Base-by-base conservation (phyloP, 1,140 invertebrate species). In the Solenopsis invicta region DNA sequence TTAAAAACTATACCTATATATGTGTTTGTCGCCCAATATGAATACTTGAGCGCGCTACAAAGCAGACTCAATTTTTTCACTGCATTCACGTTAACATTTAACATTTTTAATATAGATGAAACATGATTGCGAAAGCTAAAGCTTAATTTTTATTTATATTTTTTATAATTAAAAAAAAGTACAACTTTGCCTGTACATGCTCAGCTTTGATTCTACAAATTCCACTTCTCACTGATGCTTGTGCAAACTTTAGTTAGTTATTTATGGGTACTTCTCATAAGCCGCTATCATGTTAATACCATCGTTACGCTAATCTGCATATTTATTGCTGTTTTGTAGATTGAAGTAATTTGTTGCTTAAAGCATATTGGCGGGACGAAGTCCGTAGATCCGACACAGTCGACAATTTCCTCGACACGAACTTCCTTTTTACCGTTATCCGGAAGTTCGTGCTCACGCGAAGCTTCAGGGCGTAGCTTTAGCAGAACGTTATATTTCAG, bases 51-150 rank as follows among this genome's bases (percentile, higher is more conserved):
- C 59, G 21, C 13, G 56, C 50, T 41, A 24, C 34, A 9, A 48
- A 34, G 13, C 10, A 54, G 41, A 59, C 3, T n/a, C 78, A 54
- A 78, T 85, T 74, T 76, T 59, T 24, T 13, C 13, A 21, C 67
- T 16, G 18, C n/a, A 34, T 16, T 78, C 45, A 52, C 59, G 41
- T 87, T 87, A 74, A 89, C 37, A 77, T 84, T 88, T n/a, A 18
- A 41, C 41, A 41, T 41, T 1, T 21, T 59, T 59, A 0, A 37
- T n/a, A n/a, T n/a, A 66, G 13, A 10, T 37, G 18, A 66, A 37
- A 37, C 34, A 66, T 34, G 34, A 66, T 64, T n/a, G 2, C 4
- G 18, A n/a, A 66, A 66, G 18, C 18, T 37, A 66, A 37, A 37
- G 18, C 6, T 62, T 0, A 62, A 34, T 66, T 37, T 59, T 66